phyloP scores from a whole-genome alignment of 92 coral and sea anemone species.

The Chrysogorgia sp. region DNA sequence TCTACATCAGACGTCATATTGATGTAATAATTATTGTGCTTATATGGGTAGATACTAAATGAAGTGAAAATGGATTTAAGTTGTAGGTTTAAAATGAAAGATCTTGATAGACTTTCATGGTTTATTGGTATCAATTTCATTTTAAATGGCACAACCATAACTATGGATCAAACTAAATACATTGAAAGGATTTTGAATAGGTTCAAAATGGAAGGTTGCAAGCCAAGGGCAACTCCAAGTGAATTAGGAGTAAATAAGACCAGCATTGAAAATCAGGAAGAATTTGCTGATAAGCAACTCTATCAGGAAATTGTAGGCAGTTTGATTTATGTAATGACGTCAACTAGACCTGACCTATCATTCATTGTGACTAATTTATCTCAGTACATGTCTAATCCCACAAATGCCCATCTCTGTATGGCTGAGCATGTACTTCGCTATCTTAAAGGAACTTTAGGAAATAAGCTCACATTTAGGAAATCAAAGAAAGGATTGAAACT shows the following conservation, averaged over 20 bases:
- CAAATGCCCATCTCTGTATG: background rate
- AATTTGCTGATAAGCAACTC: background rate
- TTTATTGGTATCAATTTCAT: constrained; percentile 4
- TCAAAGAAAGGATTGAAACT: background rate
- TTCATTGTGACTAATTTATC: constrained; percentile 33
- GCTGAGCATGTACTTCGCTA: constrained; percentile 46
- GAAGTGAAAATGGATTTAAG: constrained; percentile 15
- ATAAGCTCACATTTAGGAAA: constrained; percentile 38
- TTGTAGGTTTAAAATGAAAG: constrained; percentile 57
- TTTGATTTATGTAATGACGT: constrained; percentile 1
- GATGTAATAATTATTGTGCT: constrained; percentile 8
- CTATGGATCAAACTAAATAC: background rate
- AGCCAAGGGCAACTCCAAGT: background rate
- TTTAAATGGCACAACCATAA: background rate
- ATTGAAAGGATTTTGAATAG: background rate
- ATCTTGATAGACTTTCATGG: constrained; percentile 51
- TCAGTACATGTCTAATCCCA: constrained; percentile 16
- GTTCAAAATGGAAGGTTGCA: constrained; percentile 11
- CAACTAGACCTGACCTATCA: background rate
- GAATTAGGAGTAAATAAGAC: background rate
- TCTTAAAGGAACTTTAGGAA: constrained; percentile 31
- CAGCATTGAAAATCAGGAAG: background rate
- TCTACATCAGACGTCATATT: constrained; percentile 25
- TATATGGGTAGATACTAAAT: constrained; percentile 2
- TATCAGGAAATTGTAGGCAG: constrained; percentile 8